Base-by-base conservation (phyloP, 2,113 vertebrate genomes). In the Hippopotamus amphibius region DNA sequence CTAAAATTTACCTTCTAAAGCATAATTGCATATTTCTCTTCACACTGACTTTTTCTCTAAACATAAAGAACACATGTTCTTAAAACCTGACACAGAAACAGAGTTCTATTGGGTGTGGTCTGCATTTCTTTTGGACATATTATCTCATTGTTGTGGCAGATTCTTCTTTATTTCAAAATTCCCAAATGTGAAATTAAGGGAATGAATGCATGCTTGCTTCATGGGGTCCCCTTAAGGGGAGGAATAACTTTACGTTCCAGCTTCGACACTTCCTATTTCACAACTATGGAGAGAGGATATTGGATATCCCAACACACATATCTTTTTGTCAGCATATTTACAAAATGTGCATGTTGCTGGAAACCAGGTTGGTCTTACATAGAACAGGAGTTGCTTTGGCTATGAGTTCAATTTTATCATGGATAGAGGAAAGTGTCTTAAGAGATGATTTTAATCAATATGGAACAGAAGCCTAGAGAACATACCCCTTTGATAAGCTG, bases 331-430 rank as follows among this genome's bases (percentile, higher is more conserved):
- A 92, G 63, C 1, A 17, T 6, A 55, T 80, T 88, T 74, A 88
- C 6, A 80, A 76, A 95, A 86, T 72, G 86, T n/a, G 41, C 11
- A 9, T 59, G n/a, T 65, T 71, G 7, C 33, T 81, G 5, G 61
- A 88, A 80, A 43, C 7, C 24, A 80, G 26, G 1, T 63, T 72
- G 33, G 6, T 88, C 19, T 88, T 91, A 71, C 10, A 22, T 41
- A 48, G 48, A 66, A 28, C 46, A 81, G 16, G 24, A 43, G 30
- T 61, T 72, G n/a, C 12, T 91, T 72, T 88, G 53, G 55, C 14
- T 88, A 53, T 86, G 65, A 71, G 94, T 82, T 96, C 30, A 85
- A 7, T 85, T 92, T 92, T 61, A 80, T 93, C 46, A 71, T 33
- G 33, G 22, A 61, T 46, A 77, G 28, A 74, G 53, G 48, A 71